These are phyloP conservation scores for Poeciliopsis paucimaculata DNA, from an alignment of 2,797 vertebrate species.

Conservation along the genomic window DNA sequence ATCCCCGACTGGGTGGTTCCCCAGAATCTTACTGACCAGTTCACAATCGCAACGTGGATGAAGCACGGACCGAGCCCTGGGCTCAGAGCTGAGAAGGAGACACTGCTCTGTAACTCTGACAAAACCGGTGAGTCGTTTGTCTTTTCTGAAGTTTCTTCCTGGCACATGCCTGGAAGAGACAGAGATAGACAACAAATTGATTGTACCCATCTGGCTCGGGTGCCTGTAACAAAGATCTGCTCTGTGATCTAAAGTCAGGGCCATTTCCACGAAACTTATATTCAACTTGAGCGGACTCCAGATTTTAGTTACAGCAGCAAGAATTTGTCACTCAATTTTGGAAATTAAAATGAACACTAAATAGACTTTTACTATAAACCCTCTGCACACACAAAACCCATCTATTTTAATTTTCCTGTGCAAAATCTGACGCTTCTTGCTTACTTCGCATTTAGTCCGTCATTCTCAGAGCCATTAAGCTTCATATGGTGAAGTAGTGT, in stretches of 20 bases:
- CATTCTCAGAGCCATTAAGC: neutral
- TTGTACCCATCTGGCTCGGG: conserved; percentile 1
- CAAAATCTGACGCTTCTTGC: neutral
- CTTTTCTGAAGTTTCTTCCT: conserved; percentile 12
- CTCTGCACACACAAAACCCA: neutral
- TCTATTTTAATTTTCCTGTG: neutral
- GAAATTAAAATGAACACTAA: neutral
- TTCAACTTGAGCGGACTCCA: neutral
- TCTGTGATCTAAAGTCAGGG: neutral
- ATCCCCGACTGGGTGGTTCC: conserved; percentile 93
- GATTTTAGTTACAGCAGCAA: neutral
- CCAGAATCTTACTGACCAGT: conserved; percentile 95
- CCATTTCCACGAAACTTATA: neutral
- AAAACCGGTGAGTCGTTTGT: conserved; percentile 89
- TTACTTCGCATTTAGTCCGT: neutral
- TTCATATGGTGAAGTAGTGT: neutral
- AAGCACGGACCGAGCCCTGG: conserved; percentile 94
- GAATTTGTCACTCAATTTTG: neutral
- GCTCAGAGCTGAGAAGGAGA: conserved; percentile 94
- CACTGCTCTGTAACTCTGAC: conserved; percentile 96
- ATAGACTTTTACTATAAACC: neutral
- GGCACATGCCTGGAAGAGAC: neutral
- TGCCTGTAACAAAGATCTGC: conserved; percentile 4
- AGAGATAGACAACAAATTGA: conserved; percentile 11
- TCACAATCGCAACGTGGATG: conserved; percentile 97